Base-by-base conservation (phyloP, 2,888 invertebrate genomes). In the Hirtodrosophila trivittata region DNA sequence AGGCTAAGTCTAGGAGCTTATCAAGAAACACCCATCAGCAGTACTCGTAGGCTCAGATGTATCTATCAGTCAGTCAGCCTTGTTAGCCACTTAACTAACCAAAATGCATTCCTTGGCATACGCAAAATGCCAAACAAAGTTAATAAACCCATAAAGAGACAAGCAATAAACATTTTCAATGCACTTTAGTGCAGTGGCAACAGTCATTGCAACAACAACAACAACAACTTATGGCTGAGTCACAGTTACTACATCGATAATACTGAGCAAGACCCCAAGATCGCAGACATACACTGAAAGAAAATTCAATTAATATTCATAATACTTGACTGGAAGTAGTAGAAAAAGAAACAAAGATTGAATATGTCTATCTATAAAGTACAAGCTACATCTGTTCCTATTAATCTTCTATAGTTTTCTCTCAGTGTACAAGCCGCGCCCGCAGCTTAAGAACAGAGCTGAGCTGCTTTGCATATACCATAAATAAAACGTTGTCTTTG, bases 121-220 rank as follows among this genome's bases (percentile, higher is more conserved):
- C 41, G 62, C 63, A 55, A 67, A 86, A 72, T 59, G 59, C 37
- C 81, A 68, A 72, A 64, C 33, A 64, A 83, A 66, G 87, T 86
- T 80, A 84, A 80, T 77, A 80, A 80, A 84, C 80, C 75, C 80
- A 86, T 80, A 86, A 86, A 85, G 55, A 66, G 58, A 32, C 56
- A 42, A 57, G 52, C 75, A 86, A 77, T 65, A 63, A 86, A 67
- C 57, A 52, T 70, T 80, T 57, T 59, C 55, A 80, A 76, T 86
- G 81, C 85, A 84, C 77, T 86, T 80, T 62, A 33, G 49, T 41
- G 69, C 69, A 64, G 1, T 16, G 38, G 49, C 47, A 37, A 57
- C 73, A 66, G 52, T 46, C 32, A 63, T 33, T 51, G 52, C 59
- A 51, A 28, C 50, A 56, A 26, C 51, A 46, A 46, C 51, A 57